These are phyloP conservation scores for Dynastes maya DNA, from an alignment of 2,888 invertebrate genomes.

Conservation along the genomic window DNA sequence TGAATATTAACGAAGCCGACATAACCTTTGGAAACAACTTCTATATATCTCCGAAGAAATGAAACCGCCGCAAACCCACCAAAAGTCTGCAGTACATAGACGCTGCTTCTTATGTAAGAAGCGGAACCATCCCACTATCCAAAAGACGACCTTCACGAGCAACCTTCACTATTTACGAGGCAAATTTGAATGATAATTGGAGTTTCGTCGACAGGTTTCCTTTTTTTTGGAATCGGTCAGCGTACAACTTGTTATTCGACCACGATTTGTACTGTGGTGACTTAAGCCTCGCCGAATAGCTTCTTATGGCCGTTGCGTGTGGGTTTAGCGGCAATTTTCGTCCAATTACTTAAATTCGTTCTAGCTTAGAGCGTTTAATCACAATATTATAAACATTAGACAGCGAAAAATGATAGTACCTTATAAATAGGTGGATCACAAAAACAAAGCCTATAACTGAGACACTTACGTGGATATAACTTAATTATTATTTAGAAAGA, in stretches of 20 bases:
- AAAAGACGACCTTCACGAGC: conserved; percentile 51
- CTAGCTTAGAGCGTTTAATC: background rate
- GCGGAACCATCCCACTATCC: conserved; percentile 43
- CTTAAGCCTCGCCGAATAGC: conserved; percentile 13
- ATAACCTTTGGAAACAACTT: conserved; percentile 1
- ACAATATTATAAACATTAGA: background rate
- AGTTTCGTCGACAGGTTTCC: conserved; percentile 48
- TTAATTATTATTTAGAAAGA: too few relatives aligned
- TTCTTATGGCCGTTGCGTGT: conserved; percentile 33
- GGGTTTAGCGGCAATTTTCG: conserved; percentile 33
- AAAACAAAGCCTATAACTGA: too few relatives aligned
- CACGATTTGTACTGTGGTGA: conserved; percentile 10
- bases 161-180: conserved; percentile 52
- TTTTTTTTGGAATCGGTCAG: conserved; percentile 35
- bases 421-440: too few relatives aligned
- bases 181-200: conserved; percentile 51
- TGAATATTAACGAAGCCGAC: background rate
- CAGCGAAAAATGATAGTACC: too few relatives aligned
- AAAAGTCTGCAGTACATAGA: background rate
- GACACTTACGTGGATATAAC: too few relatives aligned
- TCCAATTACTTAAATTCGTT: conserved; percentile 14
- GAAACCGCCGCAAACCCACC: background rate
- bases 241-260: conserved; percentile 41
- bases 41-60: background rate
- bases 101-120: conserved; percentile 13